A percentile compares a stretch with the other conserved stretches of the same genome.
phyloP scores from a whole-genome alignment of 2,888 invertebrate species.

The Drosophila macrospina region DNA sequence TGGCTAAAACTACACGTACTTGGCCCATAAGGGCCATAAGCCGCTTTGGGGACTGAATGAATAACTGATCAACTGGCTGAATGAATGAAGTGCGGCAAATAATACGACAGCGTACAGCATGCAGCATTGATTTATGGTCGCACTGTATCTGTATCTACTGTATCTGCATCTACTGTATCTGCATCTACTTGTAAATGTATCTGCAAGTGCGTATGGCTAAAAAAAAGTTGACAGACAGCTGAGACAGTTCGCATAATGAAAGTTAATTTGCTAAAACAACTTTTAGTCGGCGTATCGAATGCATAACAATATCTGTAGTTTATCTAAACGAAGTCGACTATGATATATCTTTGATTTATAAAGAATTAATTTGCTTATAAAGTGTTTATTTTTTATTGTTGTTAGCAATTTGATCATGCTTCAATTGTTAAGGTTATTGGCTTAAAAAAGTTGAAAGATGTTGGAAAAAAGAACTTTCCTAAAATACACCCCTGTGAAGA shows the following conservation, averaged over 20 bases:
- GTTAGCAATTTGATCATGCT: too few relatives aligned
- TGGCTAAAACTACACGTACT: constrained; percentile 42
- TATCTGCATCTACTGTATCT: constrained; percentile 6
- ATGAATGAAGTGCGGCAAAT: constrained; percentile 65
- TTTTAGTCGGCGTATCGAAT: constrained; percentile 4
- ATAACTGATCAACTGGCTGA: constrained; percentile 34
- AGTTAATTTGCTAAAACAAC: constrained; percentile 13
- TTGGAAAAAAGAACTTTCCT: too few relatives aligned
- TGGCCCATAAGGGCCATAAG: constrained; percentile 46
- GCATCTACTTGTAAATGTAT: constrained; percentile 23
- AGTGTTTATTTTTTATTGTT: too few relatives aligned
- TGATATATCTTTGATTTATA: too few relatives aligned
- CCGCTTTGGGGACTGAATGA: constrained; percentile 54
- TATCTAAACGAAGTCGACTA: not conserved
- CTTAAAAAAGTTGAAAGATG: too few relatives aligned
- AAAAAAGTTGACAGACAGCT: constrained; percentile 13
- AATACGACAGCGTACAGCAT: constrained; percentile 26
- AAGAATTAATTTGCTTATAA: too few relatives aligned
- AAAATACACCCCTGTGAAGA: too few relatives aligned
- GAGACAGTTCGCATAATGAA: constrained; percentile 15
- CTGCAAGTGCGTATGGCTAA: constrained; percentile 63
- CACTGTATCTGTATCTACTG: constrained; percentile 41
- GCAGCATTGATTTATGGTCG: constrained; percentile 73
- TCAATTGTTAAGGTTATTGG: too few relatives aligned
- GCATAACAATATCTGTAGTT: not conserved